Conservation (phyloP, 2,888 invertebrate species). For the Brenthis hecate region DNA sequence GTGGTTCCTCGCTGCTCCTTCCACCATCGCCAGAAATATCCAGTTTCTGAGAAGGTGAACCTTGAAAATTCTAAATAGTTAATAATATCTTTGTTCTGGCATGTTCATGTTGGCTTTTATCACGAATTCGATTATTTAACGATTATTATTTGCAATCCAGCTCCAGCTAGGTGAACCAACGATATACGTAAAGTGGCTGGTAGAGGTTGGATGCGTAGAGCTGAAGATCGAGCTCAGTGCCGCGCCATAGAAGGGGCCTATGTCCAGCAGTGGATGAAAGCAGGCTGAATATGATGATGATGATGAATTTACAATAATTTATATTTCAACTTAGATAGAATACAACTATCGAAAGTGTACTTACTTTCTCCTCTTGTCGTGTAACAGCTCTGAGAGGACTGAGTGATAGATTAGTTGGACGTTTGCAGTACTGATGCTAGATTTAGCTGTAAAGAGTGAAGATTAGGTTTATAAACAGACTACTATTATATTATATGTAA, state of each 20-base stretch:
- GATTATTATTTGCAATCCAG: too few species aligned
- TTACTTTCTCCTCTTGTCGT: slow-evolving; percentile 70
- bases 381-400: slow-evolving; percentile 66
- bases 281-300: too few species aligned
- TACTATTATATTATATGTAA: too few species aligned
- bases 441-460: slow-evolving; percentile 55
- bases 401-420: slow-evolving; percentile 73
- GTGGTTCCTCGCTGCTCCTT: slow-evolving; percentile 82
- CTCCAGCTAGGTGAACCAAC: too few species aligned
- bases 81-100: too few species aligned
- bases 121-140: too few species aligned
- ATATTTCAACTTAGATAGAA: not conserved
- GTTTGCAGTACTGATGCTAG: slow-evolving; percentile 63
- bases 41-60: slow-evolving; percentile 91
- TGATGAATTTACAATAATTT: not conserved
- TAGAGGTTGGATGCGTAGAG: too few species aligned
- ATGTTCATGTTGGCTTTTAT: too few species aligned
- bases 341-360: slow-evolving; percentile 35
- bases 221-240: not conserved
- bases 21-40: slow-evolving; percentile 93
- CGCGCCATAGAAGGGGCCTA: not conserved
- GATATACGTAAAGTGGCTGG: too few species aligned
- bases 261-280: too few species aligned
- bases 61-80: slow-evolving; percentile 53
- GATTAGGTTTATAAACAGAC: not conserved